Evolutionary conservation across 2,797 vertebrate genomes (phyloP).

Genomic region (Anableps anableps): DNA sequence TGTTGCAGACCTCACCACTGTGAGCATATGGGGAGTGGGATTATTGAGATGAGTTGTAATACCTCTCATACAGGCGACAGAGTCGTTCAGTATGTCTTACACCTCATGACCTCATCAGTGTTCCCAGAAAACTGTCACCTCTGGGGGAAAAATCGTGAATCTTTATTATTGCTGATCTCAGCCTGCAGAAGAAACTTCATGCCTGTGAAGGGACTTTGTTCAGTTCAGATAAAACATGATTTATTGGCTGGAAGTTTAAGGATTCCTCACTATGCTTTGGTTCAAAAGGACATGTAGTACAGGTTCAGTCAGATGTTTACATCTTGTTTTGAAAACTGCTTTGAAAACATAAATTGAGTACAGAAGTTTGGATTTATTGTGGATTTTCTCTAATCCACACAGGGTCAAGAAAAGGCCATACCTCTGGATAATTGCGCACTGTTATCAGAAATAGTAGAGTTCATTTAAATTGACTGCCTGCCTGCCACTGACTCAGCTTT

Average conservation of each 20-base stretch:
- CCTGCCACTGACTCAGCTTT: background rate
- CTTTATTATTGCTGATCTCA: conserved; percentile 12
- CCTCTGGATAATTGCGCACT: background rate
- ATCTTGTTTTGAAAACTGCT: background rate
- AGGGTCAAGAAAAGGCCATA: background rate
- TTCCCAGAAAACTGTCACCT: conserved; percentile 1
- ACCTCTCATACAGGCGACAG: conserved; percentile 19
- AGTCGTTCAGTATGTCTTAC: conserved; percentile 14
- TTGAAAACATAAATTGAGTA: background rate
- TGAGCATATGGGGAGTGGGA: conserved; percentile 31
- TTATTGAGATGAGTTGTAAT: conserved; percentile 35
- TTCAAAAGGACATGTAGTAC: background rate
- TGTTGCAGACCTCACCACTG: background rate
- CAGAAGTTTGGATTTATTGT: background rate
- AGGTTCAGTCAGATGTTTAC: background rate
- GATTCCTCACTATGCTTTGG: background rate
- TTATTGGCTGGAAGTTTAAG: background rate
- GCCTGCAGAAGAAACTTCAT: background rate
- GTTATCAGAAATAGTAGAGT: background rate
- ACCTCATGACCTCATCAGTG: background rate
- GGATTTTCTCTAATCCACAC: background rate
- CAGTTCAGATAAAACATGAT: background rate
- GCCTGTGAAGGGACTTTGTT: background rate
- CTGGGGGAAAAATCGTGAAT: background rate
- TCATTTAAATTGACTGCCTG: background rate